These are phyloP conservation scores for Aramus guarauna DNA, from an alignment of 2,113 vertebrate genomes.

Conservation along the genomic window DNA sequence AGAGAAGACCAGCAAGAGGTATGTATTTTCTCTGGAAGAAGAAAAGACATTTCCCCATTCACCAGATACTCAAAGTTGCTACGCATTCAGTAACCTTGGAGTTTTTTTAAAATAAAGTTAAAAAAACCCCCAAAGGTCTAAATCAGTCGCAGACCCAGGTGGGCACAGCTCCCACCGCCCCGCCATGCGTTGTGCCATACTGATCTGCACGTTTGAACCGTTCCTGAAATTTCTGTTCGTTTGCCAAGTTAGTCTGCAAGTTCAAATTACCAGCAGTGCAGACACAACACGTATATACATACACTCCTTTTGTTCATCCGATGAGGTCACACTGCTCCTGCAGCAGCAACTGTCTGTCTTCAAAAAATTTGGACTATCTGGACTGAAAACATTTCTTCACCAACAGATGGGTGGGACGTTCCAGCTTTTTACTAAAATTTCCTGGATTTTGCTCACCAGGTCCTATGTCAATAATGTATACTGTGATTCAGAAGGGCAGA, in stretches of 20 bases:
- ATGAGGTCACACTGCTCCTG: not conserved
- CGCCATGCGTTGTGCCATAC: rapidly evolving
- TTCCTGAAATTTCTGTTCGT: not conserved
- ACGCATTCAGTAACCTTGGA: not conserved
- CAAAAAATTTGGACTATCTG: not conserved
- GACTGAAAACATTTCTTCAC: not conserved
- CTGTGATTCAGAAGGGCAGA: not conserved
- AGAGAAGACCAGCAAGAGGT: not conserved
- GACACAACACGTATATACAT: rapidly evolving
- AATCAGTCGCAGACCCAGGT: not conserved
- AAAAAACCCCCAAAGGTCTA: not conserved
- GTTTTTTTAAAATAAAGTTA: not conserved
- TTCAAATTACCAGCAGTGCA: not conserved
- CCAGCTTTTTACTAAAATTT: not conserved
- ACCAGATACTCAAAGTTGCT: not conserved
- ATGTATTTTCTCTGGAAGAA: not conserved
- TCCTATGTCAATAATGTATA: not conserved
- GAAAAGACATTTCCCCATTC: not conserved
- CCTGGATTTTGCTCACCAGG: not conserved
- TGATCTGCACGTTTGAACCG: not conserved
- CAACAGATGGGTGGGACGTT: too few relatives aligned
- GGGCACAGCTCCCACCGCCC: not conserved
- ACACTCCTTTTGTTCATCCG: not conserved
- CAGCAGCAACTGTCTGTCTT: not conserved
- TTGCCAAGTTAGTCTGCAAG: not conserved